Conservation (phyloP, 2,797 vertebrate genomes). For the Clarias fuscus region DNA sequence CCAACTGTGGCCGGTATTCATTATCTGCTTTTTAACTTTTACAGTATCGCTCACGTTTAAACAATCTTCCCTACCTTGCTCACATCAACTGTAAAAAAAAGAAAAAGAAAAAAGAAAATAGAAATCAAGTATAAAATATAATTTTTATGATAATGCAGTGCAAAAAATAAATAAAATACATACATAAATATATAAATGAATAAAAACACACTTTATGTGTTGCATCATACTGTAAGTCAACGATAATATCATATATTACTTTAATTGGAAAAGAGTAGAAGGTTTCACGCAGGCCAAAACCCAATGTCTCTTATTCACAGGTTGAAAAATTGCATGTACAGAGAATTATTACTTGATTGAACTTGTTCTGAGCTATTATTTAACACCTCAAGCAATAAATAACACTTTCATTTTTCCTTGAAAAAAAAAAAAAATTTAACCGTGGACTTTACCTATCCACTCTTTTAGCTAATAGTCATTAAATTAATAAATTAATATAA, state of each 20-base stretch:
- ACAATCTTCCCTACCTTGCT: slow-evolving; percentile 43
- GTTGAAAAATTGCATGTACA: background rate
- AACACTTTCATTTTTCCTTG: background rate
- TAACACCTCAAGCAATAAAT: slow-evolving; percentile 2
- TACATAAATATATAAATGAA: slow-evolving; percentile 56
- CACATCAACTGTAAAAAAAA: slow-evolving; percentile 55
- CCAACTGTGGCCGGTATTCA: slow-evolving; percentile 58
- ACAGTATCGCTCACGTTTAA: slow-evolving; percentile 34
- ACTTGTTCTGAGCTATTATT: slow-evolving; percentile 15
- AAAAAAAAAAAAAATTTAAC: background rate
- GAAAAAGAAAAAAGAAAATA: slow-evolving; percentile 57
- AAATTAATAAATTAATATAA: background rate
- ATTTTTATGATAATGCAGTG: slow-evolving; percentile 57
- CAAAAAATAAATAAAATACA: slow-evolving; percentile 30
- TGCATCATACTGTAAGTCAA: slow-evolving; percentile 52
- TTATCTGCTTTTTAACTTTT: slow-evolving; percentile 4
- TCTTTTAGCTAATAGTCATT: background rate
- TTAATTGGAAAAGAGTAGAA: slow-evolving; percentile 41
- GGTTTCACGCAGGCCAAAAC: slow-evolving; percentile 20
- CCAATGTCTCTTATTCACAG: slow-evolving; percentile 43
- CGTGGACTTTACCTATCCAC: background rate
- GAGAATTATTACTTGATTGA: background rate
- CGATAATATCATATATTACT: slow-evolving; percentile 30
- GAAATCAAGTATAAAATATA: slow-evolving; percentile 69
- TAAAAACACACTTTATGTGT: slow-evolving; percentile 58